Evolutionary conservation across 2,113 vertebrate genomes (phyloP).

Genomic region (Tylochromis polylepis): DNA sequence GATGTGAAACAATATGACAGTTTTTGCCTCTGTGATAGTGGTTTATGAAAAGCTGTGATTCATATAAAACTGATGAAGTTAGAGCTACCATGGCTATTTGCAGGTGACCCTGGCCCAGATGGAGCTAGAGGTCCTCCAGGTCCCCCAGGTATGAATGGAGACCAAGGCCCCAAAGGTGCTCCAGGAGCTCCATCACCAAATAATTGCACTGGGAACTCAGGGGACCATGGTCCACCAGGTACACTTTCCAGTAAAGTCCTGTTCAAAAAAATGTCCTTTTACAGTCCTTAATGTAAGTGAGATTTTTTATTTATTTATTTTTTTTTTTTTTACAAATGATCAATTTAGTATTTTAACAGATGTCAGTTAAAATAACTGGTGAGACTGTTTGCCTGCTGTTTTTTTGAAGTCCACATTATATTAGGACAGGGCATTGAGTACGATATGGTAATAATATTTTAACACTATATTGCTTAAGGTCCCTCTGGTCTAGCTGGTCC

Average conservation of each 20-base stretch:
- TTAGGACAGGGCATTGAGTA: not conserved
- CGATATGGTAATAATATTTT: not conserved
- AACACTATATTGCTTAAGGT: constrained; percentile 30
- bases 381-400: not conserved
- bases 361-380: not conserved
- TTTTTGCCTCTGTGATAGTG: not conserved
- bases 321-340: not conserved
- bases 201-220: not conserved
- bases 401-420: not conserved
- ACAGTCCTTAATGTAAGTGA: not conserved
- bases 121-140: constrained; percentile 46
- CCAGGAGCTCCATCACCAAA: not conserved
- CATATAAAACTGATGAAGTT: not conserved
- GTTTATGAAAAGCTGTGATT: not conserved
- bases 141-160: constrained; percentile 40
- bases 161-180: constrained; percentile 29
- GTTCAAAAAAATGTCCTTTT: not conserved
- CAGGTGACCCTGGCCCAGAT: constrained; percentile 43
- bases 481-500: constrained; percentile 12
- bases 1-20: not conserved
- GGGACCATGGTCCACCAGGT: constrained; percentile 45
- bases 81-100: not conserved
- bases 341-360: not conserved
- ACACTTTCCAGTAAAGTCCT: not conserved
- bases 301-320: not conserved